A percentile compares a stretch with the other conserved stretches of the same genome.
Conservation (phyloP, 2,888 invertebrate genomes). For the Lochmaea capreae region DNA sequence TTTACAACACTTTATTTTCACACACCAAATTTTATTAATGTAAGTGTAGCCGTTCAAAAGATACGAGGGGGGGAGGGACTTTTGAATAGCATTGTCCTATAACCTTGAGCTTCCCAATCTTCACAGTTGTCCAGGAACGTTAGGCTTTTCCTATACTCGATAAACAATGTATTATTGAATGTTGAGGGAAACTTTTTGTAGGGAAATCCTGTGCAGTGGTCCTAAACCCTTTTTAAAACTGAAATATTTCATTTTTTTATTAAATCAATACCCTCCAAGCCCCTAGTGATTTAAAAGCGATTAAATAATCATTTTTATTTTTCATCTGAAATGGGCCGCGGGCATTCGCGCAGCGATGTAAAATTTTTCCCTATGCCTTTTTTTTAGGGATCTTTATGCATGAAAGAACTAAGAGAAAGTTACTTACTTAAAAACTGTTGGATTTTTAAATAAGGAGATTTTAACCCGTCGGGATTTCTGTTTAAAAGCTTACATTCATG, state of each 20-base stretch:
- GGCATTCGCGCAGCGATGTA: slow-evolving; percentile 20
- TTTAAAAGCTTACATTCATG: slow-evolving; percentile 60
- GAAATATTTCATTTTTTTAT: background rate
- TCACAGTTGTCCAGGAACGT: too few relatives aligned
- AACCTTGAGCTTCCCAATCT: too few relatives aligned
- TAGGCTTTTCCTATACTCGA: too few relatives aligned
- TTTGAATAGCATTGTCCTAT: too few relatives aligned
- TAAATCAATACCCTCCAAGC: slow-evolving; percentile 15
- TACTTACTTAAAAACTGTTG: slow-evolving; percentile 53
- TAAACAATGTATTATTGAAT: too few relatives aligned
- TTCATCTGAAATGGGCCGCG: slow-evolving; percentile 35
- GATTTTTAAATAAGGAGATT: slow-evolving; percentile 62
- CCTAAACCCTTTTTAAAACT: too few relatives aligned
- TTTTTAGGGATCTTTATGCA: slow-evolving; percentile 50
- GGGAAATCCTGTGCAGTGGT: too few relatives aligned
- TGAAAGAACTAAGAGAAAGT: slow-evolving; percentile 55
- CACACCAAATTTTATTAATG: too few relatives aligned
- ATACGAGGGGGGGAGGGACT: too few relatives aligned
- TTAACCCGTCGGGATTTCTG: slow-evolving; percentile 60
- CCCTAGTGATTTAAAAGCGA: slow-evolving; percentile 32
- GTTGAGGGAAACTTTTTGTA: too few relatives aligned
- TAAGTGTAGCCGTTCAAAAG: too few relatives aligned
- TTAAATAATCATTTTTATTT: slow-evolving; percentile 45
- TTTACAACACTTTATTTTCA: too few relatives aligned
- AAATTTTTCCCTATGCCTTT: slow-evolving; percentile 45